Evolutionary conservation across 2,797 vertebrate genomes (phyloP).

Genomic region (Paedocypris micromegethes): DNA sequence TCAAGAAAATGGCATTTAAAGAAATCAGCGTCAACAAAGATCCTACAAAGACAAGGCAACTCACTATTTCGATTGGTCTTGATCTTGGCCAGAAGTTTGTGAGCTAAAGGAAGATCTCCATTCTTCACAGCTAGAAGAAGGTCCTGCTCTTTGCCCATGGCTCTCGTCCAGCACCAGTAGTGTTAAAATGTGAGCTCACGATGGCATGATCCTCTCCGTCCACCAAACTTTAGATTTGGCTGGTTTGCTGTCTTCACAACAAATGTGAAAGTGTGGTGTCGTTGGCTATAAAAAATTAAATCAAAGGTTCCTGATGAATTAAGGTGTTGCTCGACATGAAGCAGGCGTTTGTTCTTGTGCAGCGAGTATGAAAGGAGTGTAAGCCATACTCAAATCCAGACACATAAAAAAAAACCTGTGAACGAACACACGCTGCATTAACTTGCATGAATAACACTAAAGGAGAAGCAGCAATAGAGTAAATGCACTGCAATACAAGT

Average conservation of each 20-base stretch:
- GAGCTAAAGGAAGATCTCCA: constrained; percentile 65
- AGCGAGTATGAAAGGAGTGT: neutral
- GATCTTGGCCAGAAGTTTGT: constrained; percentile 71
- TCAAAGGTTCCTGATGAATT: neutral
- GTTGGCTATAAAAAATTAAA: too few relatives aligned
- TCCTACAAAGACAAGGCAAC: constrained; percentile 41
- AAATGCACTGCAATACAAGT: too few relatives aligned
- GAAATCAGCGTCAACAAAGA: too few relatives aligned
- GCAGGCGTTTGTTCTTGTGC: neutral
- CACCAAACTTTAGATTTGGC: constrained; percentile 18
- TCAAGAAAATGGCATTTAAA: neutral
- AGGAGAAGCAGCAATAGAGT: too few relatives aligned
- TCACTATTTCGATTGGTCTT: constrained; percentile 73
- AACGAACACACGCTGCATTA: neutral
- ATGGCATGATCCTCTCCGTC: constrained; percentile 4
- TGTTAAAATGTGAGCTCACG: constrained; percentile 28
- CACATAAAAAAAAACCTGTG: constrained; percentile 15
- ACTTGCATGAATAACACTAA: neutral
- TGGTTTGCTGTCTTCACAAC: constrained; percentile 1
- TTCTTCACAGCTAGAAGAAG: constrained; percentile 72
- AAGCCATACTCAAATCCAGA: constrained; percentile 10
- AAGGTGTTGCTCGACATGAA: neutral
- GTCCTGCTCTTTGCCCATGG: constrained; percentile 75
- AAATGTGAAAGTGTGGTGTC: too few relatives aligned
- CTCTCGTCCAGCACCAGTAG: constrained; percentile 32